Conservation (phyloP, 2,888 invertebrate genomes). For the Meteorus colon region DNA sequence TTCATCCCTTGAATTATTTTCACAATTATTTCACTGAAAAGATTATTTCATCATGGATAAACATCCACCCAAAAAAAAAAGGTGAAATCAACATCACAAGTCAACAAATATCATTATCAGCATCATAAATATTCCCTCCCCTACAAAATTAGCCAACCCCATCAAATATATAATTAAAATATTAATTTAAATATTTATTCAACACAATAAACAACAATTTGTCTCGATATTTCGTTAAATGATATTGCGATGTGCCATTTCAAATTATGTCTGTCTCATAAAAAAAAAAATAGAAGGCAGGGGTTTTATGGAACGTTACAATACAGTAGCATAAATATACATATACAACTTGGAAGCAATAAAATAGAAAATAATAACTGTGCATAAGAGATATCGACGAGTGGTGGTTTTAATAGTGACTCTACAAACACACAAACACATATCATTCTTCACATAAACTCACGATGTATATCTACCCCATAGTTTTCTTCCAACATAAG, state of each 20-base stretch:
- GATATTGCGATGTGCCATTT: slow-evolving; percentile 25
- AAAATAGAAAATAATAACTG: slow-evolving; percentile 68
- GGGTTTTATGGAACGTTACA: slow-evolving; percentile 59
- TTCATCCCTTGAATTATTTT: no score
- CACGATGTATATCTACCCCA: slow-evolving; percentile 8
- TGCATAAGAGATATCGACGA: slow-evolving; percentile 15
- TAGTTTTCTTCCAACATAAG: slow-evolving; percentile 15
- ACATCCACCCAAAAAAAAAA: no score
- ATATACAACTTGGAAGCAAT: slow-evolving; percentile 57
- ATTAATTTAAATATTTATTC: neutral
- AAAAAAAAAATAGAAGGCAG: slow-evolving; percentile 37
- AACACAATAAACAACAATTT: slow-evolving; percentile 1
- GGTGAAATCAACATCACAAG: no score
- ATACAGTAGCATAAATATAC: slow-evolving; percentile 39
- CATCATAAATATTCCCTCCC: no score
- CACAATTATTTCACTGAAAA: no score
- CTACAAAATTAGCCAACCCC: no score
- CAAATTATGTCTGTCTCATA: slow-evolving; percentile 54
- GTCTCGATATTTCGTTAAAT: slow-evolving; percentile 25
- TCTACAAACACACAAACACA: neutral
- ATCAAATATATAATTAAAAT: neutral
- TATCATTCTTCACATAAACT: neutral
- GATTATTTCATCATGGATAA: no score
- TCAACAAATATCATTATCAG: no score
- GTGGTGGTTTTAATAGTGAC: neutral